Conservation (phyloP, 2,797 vertebrate genomes). For the Ctenopoma multispine region DNA sequence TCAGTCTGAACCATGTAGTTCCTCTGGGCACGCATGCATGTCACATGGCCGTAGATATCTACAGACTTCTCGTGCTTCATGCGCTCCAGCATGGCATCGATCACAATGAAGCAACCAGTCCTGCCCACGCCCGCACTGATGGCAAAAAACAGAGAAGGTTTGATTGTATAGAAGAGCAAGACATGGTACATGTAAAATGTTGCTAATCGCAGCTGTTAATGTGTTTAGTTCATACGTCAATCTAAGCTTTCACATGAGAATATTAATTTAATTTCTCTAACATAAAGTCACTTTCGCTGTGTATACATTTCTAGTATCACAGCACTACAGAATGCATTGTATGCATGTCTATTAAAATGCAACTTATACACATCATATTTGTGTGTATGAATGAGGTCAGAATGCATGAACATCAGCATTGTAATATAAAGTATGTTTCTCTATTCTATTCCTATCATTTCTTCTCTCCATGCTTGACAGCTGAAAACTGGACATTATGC, state of each 20-base stretch:
- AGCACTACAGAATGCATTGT: background rate
- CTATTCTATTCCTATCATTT: slow-evolving; percentile 2
- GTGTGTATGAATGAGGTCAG: background rate
- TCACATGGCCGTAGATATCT: slow-evolving; percentile 96
- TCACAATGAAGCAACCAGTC: slow-evolving; percentile 96
- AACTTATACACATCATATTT: background rate
- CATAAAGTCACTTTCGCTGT: background rate
- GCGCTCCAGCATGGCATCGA: slow-evolving; percentile 95
- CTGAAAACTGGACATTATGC: slow-evolving; percentile 13
- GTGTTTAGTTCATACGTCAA: background rate
- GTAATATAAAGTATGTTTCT: background rate
- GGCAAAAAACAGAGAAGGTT: slow-evolving; percentile 5
- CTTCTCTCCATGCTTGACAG: background rate
- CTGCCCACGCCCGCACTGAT: slow-evolving; percentile 93
- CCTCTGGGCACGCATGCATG: slow-evolving; percentile 95
- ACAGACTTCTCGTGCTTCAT: slow-evolving; percentile 97
- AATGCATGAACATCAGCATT: slow-evolving; percentile 2
- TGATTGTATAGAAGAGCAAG: background rate
- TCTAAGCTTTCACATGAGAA: background rate
- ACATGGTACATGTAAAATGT: too few relatives aligned
- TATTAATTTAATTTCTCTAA: background rate
- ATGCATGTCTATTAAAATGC: slow-evolving; percentile 1
- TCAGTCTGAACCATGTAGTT: slow-evolving; percentile 99
- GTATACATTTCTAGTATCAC: background rate
- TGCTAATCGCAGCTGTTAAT: background rate